Evolutionary conservation across 2,888 invertebrate species (phyloP).

Genomic region (Acanthosepion lycidas): DNA sequence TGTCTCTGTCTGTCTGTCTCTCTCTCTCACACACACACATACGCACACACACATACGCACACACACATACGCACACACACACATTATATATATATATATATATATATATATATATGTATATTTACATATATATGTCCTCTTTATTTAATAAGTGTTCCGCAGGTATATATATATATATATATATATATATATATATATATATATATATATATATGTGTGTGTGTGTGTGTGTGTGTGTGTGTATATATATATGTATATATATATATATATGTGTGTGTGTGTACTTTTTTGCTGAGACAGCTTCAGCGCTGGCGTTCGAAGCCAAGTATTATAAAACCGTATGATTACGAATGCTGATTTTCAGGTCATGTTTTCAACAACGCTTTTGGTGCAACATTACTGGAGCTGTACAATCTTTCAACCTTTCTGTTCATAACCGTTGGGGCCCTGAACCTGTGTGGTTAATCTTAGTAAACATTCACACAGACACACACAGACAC

Average conservation of each 20-base stretch:
- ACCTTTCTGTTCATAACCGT: too few relatives aligned
- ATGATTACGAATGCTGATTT: too few relatives aligned
- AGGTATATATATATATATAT: background rate
- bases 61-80: too few relatives aligned
- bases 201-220: background rate
- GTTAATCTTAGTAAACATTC: too few relatives aligned
- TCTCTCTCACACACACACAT: background rate
- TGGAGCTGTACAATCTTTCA: too few relatives aligned
- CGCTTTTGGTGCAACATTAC: too few relatives aligned
- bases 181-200: background rate
- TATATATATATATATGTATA: background rate
- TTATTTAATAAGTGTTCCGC: too few relatives aligned
- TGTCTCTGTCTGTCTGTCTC: rapidly evolving
- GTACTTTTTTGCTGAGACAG: background rate
- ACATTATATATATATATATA: background rate
- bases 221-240: background rate
- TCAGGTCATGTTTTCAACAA: too few relatives aligned
- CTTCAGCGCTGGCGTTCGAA: too few relatives aligned
- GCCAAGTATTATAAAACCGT: too few relatives aligned
- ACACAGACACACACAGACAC: too few relatives aligned
- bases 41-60: background rate
- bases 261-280: background rate
- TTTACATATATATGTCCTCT: background rate
- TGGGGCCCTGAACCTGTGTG: too few relatives aligned
- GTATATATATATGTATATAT: background rate